Evolutionary conservation across 35 echinoderm and acorn worm species (phyloP), one percentile per base, ranked within the genome.

Genomic region (Ophioderma brevispina): DNA sequence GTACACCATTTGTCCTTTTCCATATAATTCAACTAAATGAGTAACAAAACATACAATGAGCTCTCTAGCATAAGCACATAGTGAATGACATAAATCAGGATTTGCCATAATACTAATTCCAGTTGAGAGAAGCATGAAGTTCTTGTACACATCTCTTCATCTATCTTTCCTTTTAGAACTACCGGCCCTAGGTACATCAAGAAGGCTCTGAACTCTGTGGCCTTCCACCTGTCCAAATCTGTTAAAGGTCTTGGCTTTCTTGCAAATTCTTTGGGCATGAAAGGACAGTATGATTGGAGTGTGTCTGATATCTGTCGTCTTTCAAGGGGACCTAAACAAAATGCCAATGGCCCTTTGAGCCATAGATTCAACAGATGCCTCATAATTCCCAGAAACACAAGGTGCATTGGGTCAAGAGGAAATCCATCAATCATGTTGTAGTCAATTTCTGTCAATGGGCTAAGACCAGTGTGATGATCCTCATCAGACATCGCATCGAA

Each of bases 391-490:
- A 96, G 55, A 41, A 89, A 96, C 14, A 96, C 86, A 21, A 95
- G 75, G 46, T 96, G 94, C 94, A 96, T 96, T 28, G 92, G 92
- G 75, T 96, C 94, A 13, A 80, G 59, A 31, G 93, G 93, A 40
- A 95, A 95, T 13, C 55, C 37, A 23, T 40, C 70, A 1, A 94
- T 30, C 31, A 86, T 21, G 39, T 56, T 77, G 21, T 80, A 19
- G 0, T 32, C 1, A 25, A 94, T 55, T 17, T 82, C 36, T 28
- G 35, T 39, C 1, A 93, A 63, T 0, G 91, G 85, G 19, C 77
- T 89, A 36, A 31, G 4, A 32, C 87, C 81, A 0, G 35, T 15
- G 35, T 94, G 86, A 35, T 94, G 92, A 21, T 84, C 63, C 34
- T 84, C 80, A 94, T 94, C 64, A 0, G 32, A 0, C 31, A 32